These are phyloP conservation scores for Macquaria ambigua DNA, from an alignment of 2,113 vertebrate genomes.

Conservation along the genomic window DNA sequence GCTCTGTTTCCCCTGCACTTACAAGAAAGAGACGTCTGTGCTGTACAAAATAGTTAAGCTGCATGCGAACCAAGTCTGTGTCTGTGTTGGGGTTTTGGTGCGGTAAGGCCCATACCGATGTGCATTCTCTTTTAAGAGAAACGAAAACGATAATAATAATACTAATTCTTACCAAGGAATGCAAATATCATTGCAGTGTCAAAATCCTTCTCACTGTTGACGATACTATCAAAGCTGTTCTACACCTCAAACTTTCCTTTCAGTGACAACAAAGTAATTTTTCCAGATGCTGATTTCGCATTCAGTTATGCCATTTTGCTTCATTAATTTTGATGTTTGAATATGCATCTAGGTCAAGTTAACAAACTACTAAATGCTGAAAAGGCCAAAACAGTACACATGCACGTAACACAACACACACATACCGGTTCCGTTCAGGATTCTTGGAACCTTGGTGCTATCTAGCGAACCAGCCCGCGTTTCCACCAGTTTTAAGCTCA, in stretches of 20 bases:
- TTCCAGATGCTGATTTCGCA: background rate
- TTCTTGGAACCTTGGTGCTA: no score
- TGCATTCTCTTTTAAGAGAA: background rate
- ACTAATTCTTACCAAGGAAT: background rate
- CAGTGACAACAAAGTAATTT: background rate
- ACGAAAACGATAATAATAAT: background rate
- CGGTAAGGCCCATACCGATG: background rate
- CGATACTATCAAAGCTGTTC: background rate
- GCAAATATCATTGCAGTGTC: background rate
- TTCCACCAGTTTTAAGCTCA: no score
- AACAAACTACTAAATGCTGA: background rate
- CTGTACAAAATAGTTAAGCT: background rate
- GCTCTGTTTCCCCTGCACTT: constrained; percentile 1
- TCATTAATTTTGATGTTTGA: background rate
- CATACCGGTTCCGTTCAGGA: no score
- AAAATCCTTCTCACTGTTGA: background rate
- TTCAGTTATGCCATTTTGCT: background rate
- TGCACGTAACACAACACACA: background rate
- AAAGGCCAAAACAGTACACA: background rate
- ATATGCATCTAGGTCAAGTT: background rate
- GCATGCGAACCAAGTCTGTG: background rate
- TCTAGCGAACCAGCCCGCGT: no score
- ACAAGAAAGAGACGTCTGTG: background rate
- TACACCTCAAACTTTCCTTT: background rate
- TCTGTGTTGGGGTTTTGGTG: background rate